Conservation (phyloP, 2,888 invertebrate species). For the Oscheius sp. region DNA sequence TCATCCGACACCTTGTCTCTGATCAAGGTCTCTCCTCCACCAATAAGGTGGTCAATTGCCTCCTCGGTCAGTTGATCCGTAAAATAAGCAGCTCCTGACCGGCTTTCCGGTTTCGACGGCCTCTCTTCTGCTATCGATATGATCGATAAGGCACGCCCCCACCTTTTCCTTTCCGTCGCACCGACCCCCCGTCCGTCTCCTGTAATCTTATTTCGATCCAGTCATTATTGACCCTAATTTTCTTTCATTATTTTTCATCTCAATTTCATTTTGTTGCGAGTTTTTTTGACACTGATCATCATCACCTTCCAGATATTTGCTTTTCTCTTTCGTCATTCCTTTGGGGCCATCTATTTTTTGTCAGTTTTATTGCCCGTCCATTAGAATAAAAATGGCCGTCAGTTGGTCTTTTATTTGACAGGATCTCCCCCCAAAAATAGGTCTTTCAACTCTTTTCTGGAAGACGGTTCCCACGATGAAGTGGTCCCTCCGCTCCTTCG, state of each 20-base stretch:
- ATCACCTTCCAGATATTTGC: not conserved
- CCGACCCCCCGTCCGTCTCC: not conserved
- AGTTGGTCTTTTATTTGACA: too few species aligned
- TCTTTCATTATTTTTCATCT: not conserved
- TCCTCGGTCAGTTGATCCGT: slow-evolving; percentile 17
- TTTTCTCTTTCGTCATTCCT: not conserved
- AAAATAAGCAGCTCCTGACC: slow-evolving; percentile 26
- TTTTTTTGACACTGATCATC: not conserved
- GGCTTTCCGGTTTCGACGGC: slow-evolving; percentile 26
- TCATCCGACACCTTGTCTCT: not conserved
- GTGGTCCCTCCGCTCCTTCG: too few species aligned
- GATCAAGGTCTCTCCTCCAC: not conserved
- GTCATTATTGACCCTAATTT: not conserved
- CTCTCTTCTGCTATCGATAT: slow-evolving; percentile 20
- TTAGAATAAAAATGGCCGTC: too few species aligned
- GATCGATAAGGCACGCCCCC: slow-evolving; percentile 30
- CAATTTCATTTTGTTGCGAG: not conserved
- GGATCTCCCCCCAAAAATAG: too few species aligned
- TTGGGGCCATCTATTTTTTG: not conserved
- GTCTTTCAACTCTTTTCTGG: too few species aligned
- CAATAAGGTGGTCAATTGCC: too few species aligned
- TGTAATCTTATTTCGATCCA: slow-evolving; percentile 21
- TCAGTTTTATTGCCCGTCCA: too few species aligned
- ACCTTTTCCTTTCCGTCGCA: slow-evolving; percentile 16
- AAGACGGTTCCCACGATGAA: too few species aligned